Evolutionary conservation across 2,797 vertebrate species (phyloP), one percentile per base, ranked within the genome.

Genomic region (Gobionotothen gibberifrons): DNA sequence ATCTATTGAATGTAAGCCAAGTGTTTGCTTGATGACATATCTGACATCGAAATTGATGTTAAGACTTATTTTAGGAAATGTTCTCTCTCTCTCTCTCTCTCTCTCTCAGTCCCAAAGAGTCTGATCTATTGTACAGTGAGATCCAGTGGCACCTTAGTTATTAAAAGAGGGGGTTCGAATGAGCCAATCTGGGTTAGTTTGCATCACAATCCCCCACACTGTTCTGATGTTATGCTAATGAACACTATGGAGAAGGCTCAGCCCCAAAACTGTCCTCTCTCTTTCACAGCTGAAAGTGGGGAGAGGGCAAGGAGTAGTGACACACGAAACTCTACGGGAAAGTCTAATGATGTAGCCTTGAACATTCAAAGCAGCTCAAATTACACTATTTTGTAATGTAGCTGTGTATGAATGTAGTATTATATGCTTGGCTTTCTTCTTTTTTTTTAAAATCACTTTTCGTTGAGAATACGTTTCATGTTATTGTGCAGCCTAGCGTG

Each of bases 151-250:
- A 84, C 81, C 82, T 71, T 60, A 61, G 82, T 89, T 88, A 89
- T 90, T 89, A 80, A 85, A 87, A 81, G 56, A 67, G 74, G 76
- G 69, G 79, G 62, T n/a, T 78, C 81, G 84, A 91, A 85, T 90
- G 89, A 90, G 91, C 85, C 90, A 86, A 91, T 90, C 82, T 79
- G 66, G 76, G 87, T 89, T 90, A 83, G 90, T 93, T 95, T 94
- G 91, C 91, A 92, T 93, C 92, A 93, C 93, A 95, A 93, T 94
- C 89, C 89, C 74, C 76, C 86, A 88, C 87, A 72, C 85, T 79
- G 85, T 84, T 87, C 87, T 93, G 93, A 92, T 93, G 93, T 94
- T 92, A 95, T 95, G 94, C 91, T 94, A 95, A 95, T 95, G 92
- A 93, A 79, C 61, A 76, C 85, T 21, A 79, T 63, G 77, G 83